Conservation (phyloP, 2,888 invertebrate genomes). For the Pandemis heparana region DNA sequence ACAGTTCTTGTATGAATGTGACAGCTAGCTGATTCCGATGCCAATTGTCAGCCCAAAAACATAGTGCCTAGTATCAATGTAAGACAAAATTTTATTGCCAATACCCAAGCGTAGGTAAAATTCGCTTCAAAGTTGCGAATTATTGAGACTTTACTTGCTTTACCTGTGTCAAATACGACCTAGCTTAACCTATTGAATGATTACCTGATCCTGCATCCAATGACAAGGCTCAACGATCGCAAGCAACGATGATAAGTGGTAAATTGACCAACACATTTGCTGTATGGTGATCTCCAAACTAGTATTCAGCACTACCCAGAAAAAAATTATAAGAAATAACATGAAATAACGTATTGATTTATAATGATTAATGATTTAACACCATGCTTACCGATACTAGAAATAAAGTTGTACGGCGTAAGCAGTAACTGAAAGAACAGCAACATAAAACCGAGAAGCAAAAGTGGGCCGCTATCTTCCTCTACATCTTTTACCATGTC, state of each 20-base stretch:
- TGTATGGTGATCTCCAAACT: neutral
- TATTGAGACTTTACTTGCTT: no score
- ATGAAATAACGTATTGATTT: no score
- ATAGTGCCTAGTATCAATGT: no score
- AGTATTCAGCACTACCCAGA: neutral
- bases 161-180: neutral
- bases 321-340: neutral
- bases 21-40: no score
- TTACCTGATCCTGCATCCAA: constrained; percentile 27
- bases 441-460: constrained; percentile 6
- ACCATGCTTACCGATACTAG: constrained; percentile 10
- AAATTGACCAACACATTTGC: neutral
- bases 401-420: neutral
- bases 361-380: neutral
- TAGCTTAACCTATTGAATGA: neutral
- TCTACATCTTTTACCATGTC: constrained; percentile 12
- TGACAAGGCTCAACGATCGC: constrained; percentile 30
- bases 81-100: no score
- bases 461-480: constrained; percentile 3
- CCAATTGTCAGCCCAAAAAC: no score
- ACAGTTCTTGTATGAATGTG: no score
- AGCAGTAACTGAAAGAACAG: constrained; percentile 7
- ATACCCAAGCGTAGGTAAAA: no score
- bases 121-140: no score
- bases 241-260: neutral